Evolutionary conservation across 30 jellyfish, hydroid and myxozoan species (phyloP), one percentile per base, ranked within the genome.

Genomic region (Cassiopea andromeda): DNA sequence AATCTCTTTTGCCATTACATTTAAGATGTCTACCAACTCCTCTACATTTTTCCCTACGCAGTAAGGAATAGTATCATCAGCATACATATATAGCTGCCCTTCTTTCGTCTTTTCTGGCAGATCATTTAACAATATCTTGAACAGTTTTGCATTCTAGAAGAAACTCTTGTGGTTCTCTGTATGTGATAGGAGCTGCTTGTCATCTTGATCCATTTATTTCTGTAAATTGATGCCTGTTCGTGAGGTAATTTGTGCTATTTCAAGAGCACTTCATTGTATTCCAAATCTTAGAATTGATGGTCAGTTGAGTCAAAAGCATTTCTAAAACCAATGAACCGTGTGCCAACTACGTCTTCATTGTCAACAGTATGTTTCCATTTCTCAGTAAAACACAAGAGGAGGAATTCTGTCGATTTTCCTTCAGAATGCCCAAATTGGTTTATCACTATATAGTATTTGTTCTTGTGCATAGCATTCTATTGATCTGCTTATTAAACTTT

Each of bases 111-210:
- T 78, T 78, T 54, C 87, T 78, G 77, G 87, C 72, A 54, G 87
- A 78, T 78, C 87, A 46, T 78, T 54, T 49, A 78, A 75, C 4
- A 76, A 44, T 54, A 54, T 54, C 64, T 54, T 54, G 12, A 54
- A 54, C 64, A 54, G 64, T 3, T 54, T 27, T 54, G 12, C 12
- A 10, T 10, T 73, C 87, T 48, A 78, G 87, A 60, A 78, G 77
- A 54, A 76, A 78, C 57, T 76, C 87, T 78, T 78, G 77, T 78
- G 87, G 77, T 3, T 48, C 87, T 78, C 76, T 76, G 57, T 78
- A 78, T 73, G 77, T 54, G 49, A 78, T 78, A 50, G 49, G 49
- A 54, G 54, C 77, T 48, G 75, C 77, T 50, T 78, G 73, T 78
- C 61, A 78, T 78, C 75, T 78, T 78, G 87, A 78, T 38, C 87